Evolutionary conservation across 2,113 vertebrate species (phyloP).

Genomic region (Sinocyclocheilus anophthalmus): DNA sequence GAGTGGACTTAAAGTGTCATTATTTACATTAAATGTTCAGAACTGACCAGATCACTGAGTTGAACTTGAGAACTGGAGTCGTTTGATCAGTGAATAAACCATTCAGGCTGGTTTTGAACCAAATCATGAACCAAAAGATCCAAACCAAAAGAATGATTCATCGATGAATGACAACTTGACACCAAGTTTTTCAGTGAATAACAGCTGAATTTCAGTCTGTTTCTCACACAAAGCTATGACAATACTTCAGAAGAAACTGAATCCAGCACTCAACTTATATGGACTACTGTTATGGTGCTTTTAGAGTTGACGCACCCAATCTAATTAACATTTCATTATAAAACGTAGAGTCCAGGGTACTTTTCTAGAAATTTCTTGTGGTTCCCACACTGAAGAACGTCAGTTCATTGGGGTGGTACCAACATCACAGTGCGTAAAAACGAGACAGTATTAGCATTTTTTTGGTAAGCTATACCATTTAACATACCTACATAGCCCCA

Average conservation of each 20-base stretch:
- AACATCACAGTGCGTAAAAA: not conserved
- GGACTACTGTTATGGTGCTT: not conserved
- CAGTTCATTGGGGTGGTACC: not conserved
- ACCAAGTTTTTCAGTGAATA: not conserved
- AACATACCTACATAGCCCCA: no score
- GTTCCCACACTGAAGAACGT: not conserved
- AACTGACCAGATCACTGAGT: not conserved
- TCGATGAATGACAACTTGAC: not conserved
- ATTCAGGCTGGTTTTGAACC: not conserved
- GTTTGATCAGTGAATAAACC: not conserved
- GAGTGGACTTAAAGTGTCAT: not conserved
- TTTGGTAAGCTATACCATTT: not conserved
- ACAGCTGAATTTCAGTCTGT: not conserved
- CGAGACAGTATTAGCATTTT: not conserved
- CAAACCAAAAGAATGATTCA: not conserved
- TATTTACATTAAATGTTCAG: not conserved
- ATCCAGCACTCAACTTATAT: not conserved
- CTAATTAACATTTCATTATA: slow-evolving; percentile 18
- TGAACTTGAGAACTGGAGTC: not conserved
- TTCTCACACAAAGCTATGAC: not conserved
- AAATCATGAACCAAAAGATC: not conserved
- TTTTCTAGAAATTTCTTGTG: not conserved
- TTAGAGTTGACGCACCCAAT: slow-evolving; percentile 1
- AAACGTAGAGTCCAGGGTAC: not conserved
- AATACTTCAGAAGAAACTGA: slow-evolving; percentile 8